Percentiles rank a stretch among this genome's conserved stretches.
phyloP scores from a whole-genome alignment of 1,140 invertebrate genomes.

The Teleogryllus occipitalis region DNA sequence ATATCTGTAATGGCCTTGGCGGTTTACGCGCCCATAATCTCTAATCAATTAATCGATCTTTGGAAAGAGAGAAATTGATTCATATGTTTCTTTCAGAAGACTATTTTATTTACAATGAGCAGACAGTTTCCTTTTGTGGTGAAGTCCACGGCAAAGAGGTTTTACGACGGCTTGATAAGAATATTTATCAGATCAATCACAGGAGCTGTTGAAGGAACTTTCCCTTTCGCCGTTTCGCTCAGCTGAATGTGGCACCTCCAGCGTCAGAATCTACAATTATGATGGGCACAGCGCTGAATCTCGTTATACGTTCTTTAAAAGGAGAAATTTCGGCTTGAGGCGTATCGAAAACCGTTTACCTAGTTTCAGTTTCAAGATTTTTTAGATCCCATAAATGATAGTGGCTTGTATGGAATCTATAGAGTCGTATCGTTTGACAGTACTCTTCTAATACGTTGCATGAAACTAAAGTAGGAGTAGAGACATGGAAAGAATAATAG shows the following conservation, averaged over 20 bases:
- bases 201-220: not conserved
- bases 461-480: too few relatives aligned
- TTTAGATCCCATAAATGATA: too few relatives aligned
- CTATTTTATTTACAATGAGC: not conserved
- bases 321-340: not conserved
- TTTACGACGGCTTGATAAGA: not conserved
- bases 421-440: too few relatives aligned
- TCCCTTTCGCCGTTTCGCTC: not conserved
- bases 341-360: not conserved
- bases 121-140: not conserved
- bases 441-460: too few relatives aligned
- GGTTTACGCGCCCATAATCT: too few relatives aligned
- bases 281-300: not conserved
- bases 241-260: not conserved
- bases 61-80: too few relatives aligned
- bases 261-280: not conserved
- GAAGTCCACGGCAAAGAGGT: not conserved
- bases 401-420: too few relatives aligned
- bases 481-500: too few relatives aligned
- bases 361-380: not conserved
- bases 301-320: not conserved
- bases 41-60: too few relatives aligned
- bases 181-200: not conserved
- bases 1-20: too few relatives aligned
- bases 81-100: not conserved